phyloP scores from a whole-genome alignment of 2,888 invertebrate genomes.

The Poecilus cupreus region DNA sequence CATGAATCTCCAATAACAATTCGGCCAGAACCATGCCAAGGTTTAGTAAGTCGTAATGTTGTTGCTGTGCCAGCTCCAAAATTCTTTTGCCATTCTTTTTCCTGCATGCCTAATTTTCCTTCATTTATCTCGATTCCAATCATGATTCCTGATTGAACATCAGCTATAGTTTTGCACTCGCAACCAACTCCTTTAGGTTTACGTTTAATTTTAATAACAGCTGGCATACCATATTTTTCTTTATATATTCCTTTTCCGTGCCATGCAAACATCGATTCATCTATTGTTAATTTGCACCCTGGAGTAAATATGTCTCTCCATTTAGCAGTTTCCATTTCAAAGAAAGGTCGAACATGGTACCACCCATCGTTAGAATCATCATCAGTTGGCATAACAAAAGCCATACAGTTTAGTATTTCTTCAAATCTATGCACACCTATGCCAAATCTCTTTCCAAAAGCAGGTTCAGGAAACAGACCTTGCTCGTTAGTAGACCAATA shows the following conservation, averaged over 20 bases:
- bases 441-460: neutral
- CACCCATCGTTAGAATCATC: neutral
- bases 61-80: constrained; percentile 62
- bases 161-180: constrained; percentile 57
- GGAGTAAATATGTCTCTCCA: constrained; percentile 29
- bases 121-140: constrained; percentile 58
- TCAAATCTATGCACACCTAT: neutral
- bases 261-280: constrained; percentile 57
- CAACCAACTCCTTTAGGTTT: constrained; percentile 56
- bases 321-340: neutral
- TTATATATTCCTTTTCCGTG: constrained; percentile 42
- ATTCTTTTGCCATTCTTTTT: constrained; percentile 47
- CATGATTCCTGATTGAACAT: constrained; percentile 53
- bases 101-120: constrained; percentile 49
- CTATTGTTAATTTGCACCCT: constrained; percentile 47
- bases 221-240: constrained; percentile 41
- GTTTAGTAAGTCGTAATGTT: constrained; percentile 60
- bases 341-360: neutral
- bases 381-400: neutral
- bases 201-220: constrained; percentile 49
- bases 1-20: constrained; percentile 58
- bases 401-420: neutral
- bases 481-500: neutral
- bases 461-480: neutral
- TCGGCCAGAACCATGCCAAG: constrained; percentile 61